A percentile compares a stretch with the other conserved stretches of the same genome.
phyloP scores from a whole-genome alignment of 1,140 invertebrate genomes.

The Bombus turneri region DNA sequence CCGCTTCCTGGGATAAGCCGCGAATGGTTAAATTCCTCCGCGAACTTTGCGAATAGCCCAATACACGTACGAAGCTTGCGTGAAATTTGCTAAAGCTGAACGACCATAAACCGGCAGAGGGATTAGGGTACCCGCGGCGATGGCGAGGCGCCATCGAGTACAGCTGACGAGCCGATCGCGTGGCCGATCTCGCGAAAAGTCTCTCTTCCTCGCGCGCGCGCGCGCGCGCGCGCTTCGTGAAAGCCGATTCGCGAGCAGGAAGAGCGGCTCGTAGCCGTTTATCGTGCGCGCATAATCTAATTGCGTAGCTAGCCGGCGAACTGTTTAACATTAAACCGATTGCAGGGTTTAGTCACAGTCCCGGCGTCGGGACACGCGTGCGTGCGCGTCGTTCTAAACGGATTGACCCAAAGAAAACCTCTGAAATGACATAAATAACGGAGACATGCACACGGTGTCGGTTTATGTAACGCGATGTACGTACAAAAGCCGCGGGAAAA shows the following conservation, averaged over 20 bases:
- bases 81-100: background rate
- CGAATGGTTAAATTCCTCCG: background rate
- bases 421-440: conserved; percentile 82
- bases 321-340: conserved; percentile 51
- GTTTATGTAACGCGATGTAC: conserved; percentile 67
- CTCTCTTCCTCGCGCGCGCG: background rate
- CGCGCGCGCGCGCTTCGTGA: background rate
- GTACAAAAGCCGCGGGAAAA: background rate
- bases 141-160: background rate
- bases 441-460: conserved; percentile 56
- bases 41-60: background rate
- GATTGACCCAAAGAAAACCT: conserved; percentile 83
- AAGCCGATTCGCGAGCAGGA: conserved; percentile 23
- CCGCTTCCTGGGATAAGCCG: too few species aligned
- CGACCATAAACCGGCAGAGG: background rate
- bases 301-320: conserved; percentile 35
- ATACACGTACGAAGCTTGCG: background rate
- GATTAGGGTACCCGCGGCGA: background rate
- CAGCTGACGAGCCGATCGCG: conserved; percentile 29
- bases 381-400: conserved; percentile 74
- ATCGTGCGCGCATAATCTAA: conserved; percentile 46
- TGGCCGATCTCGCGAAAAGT: conserved; percentile 14
- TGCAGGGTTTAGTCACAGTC: conserved; percentile 17
- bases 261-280: conserved; percentile 20
- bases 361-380: conserved; percentile 16